Evolutionary conservation across 1,140 invertebrate genomes (phyloP), one percentile per base, ranked within the genome.

Genomic region (Phortica variegata): DNA sequence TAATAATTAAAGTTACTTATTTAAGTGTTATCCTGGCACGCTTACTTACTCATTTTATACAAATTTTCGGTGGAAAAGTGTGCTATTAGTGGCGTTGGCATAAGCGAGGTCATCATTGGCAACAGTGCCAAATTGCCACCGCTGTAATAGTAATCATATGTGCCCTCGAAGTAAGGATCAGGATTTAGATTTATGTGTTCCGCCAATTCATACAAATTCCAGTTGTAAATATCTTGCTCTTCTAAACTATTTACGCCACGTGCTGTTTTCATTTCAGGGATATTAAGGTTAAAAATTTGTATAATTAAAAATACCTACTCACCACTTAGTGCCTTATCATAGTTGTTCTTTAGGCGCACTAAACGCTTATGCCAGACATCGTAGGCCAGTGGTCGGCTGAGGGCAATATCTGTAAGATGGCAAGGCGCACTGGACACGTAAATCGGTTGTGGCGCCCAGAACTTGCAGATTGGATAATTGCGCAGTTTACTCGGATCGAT

Each of bases 71-170:
- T n/a, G n/a, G n/a, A n/a, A n/a, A n/a, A n/a, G n/a, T n/a, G n/a
- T n/a, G n/a, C n/a, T n/a, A n/a, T n/a, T n/a, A n/a, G n/a, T n/a
- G 10, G 65, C 63, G 9, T 54, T 52, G 0, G 58, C 57, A 43
- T 68, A n/a, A n/a, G 63, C 42, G 68, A 12, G 0, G 47, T 60
- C 43, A 68, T 13, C 6, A 6, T 38, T 17, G 32, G 21, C 43
- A 69, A 19, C 5, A 51, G 23, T 33, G 44, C 50, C 1, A 68
- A 40, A 29, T 55, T 57, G 19, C 63, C 63, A 4, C 65, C 63
- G 0, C 60, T 68, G 23, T 68, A 68, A 16, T 68, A 63, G 20
- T 68, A 68, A 36, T 68, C 63, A 20, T 63, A 68, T 45, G 57
- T 63, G 3, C 69, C 63, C 4, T 54, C 34, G 9, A 69, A 68